Percentiles rank a stretch among this genome's conserved stretches.
Conservation (phyloP, 1,140 invertebrate genomes). For the Tribolium castaneum region DNA sequence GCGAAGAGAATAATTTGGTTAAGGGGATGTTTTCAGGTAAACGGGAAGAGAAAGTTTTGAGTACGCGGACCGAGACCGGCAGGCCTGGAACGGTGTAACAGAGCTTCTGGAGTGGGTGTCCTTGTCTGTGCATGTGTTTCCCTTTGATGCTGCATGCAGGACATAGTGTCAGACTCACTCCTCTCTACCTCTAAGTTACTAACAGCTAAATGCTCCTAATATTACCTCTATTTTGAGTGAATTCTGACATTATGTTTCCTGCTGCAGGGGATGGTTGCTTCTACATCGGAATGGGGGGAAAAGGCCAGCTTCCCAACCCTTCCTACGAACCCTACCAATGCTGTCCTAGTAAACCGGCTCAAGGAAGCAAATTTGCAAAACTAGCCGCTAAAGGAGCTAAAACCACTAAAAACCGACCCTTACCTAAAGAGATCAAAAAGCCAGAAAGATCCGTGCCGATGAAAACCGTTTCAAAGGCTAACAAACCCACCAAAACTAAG, state of each 20-base stretch:
- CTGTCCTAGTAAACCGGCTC: constrained; percentile 85
- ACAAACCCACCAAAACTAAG: constrained; percentile 51
- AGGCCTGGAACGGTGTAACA: constrained; percentile 46
- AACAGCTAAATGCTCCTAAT: constrained; percentile 51
- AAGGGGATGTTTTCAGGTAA: constrained; percentile 59
- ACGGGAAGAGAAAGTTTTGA: constrained; percentile 37
- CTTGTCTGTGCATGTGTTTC: constrained; percentile 58
- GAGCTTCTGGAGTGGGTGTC: constrained; percentile 54
- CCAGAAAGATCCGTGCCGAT: constrained; percentile 47
- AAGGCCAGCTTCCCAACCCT: constrained; percentile 78
- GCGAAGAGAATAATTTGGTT: constrained; percentile 61
- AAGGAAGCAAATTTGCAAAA: constrained; percentile 77
- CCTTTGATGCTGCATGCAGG: constrained; percentile 60
- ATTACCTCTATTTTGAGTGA: constrained; percentile 50
- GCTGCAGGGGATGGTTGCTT: constrained; percentile 93
- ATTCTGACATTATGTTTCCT: constrained; percentile 73
- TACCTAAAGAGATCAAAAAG: constrained; percentile 58
- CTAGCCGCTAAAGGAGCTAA: constrained; percentile 63
- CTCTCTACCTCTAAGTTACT: constrained; percentile 47
- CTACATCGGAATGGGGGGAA: constrained; percentile 92
- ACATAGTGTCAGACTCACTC: constrained; percentile 65
- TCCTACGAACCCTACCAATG: constrained; percentile 89
- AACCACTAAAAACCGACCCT: constrained; percentile 61
- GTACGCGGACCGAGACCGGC: neutral
- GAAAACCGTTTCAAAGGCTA: constrained; percentile 54